Evolutionary conservation across 2,888 invertebrate species (phyloP).

Genomic region (Incurvaria masculella): DNA sequence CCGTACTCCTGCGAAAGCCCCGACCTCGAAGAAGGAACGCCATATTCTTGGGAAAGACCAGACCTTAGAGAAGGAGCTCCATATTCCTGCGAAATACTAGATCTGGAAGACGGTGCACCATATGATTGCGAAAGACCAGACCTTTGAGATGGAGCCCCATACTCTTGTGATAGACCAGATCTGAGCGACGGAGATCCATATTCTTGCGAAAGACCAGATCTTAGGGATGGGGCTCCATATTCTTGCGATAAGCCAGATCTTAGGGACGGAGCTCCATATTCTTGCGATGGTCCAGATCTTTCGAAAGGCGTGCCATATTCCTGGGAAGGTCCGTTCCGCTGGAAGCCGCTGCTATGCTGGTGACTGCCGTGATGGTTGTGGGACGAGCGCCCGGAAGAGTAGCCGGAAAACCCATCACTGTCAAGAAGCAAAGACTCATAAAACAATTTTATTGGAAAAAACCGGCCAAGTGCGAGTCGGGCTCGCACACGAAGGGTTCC

Average conservation of each 20-base stretch:
- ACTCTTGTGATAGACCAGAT: too few relatives aligned
- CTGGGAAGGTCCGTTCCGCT: slow-evolving; percentile 19
- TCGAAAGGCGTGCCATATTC: slow-evolving; percentile 24
- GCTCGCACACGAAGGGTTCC: too few relatives aligned
- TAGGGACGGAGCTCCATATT: slow-evolving; percentile 24
- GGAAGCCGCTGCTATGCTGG: not conserved
- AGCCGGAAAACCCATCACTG: not conserved
- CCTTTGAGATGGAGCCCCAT: slow-evolving; percentile 13
- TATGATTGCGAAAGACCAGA: slow-evolving; percentile 26
- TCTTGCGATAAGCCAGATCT: slow-evolving; percentile 21
- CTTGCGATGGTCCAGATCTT: slow-evolving; percentile 20
- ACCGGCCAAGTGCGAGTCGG: too few relatives aligned
- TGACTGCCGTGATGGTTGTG: not conserved
- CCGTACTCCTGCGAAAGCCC: not conserved
- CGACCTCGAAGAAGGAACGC: slow-evolving; percentile 20
- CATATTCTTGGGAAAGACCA: slow-evolving; percentile 22
- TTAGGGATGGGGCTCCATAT: slow-evolving; percentile 22
- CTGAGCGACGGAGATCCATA: slow-evolving; percentile 23
- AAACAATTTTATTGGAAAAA: too few relatives aligned
- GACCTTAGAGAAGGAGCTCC: slow-evolving; percentile 19
- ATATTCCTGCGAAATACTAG: slow-evolving; percentile 22
- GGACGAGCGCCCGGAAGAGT: not conserved
- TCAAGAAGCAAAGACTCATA: not conserved
- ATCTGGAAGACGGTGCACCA: slow-evolving; percentile 23
- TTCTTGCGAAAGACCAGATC: slow-evolving; percentile 19